Conservation (phyloP, 2,113 vertebrate species). For the Oncorhynchus nerka region DNA sequence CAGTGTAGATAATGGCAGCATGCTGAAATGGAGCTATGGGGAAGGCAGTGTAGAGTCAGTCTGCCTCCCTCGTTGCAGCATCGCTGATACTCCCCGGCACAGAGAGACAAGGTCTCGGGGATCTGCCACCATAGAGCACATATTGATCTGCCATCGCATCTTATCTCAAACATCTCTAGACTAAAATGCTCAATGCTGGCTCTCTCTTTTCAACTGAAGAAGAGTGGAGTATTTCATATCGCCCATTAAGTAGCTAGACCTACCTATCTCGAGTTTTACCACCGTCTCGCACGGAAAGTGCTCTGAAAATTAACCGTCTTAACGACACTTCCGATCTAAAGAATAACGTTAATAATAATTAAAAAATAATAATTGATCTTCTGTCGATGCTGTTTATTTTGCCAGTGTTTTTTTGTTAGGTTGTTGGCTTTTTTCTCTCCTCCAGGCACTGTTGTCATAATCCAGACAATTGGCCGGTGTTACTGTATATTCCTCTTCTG, state of each 20-base stretch:
- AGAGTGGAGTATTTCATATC: slow-evolving; percentile 74
- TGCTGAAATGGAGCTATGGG: slow-evolving; percentile 67
- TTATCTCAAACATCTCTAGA: slow-evolving; percentile 76
- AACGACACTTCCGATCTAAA: slow-evolving; percentile 38
- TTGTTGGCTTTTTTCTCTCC: slow-evolving; percentile 23
- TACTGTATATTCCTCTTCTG: slow-evolving; percentile 57
- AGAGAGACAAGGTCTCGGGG: slow-evolving; percentile 66
- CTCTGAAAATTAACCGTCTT: slow-evolving; percentile 52
- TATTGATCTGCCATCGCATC: slow-evolving; percentile 74
- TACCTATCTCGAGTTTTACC: slow-evolving; percentile 49
- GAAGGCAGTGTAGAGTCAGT: slow-evolving; percentile 47
- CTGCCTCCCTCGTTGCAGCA: background rate
- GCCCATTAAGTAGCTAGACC: slow-evolving; percentile 65
- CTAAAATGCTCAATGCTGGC: slow-evolving; percentile 74
- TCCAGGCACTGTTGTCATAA: slow-evolving; percentile 49
- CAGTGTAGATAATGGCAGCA: slow-evolving; percentile 62
- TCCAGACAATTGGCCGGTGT: slow-evolving; percentile 60
- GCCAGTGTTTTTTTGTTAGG: slow-evolving; percentile 24
- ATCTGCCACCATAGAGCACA: slow-evolving; percentile 67
- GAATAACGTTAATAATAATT: slow-evolving; percentile 44
- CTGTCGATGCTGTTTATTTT: background rate
- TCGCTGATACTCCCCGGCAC: slow-evolving; percentile 47
- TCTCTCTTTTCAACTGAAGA: slow-evolving; percentile 60
- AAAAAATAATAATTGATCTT: slow-evolving; percentile 20
- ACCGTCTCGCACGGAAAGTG: slow-evolving; percentile 32